phyloP scores from a whole-genome alignment of 2,888 invertebrate genomes.

The Lithosia quadra region DNA sequence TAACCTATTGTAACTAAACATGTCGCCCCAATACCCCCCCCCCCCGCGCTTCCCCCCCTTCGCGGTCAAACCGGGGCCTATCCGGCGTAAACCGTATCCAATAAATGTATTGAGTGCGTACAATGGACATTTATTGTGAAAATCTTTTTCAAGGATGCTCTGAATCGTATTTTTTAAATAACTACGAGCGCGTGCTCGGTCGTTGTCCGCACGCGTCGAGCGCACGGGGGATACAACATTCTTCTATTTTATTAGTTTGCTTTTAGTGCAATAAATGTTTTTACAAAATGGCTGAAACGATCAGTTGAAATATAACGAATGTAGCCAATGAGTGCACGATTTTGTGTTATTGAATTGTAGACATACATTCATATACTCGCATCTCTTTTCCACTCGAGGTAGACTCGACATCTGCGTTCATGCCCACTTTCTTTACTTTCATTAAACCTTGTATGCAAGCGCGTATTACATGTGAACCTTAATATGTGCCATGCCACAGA shows the following conservation, averaged over 20 bases:
- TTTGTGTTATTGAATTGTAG: neutral
- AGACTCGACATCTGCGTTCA: too few relatives aligned
- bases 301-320: neutral
- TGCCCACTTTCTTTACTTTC: too few relatives aligned
- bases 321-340: neutral
- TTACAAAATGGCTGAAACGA: neutral
- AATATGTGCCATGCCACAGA: too few relatives aligned
- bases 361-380: neutral
- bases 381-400: neutral
- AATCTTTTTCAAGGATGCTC: neutral
- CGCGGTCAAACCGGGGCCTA: too few relatives aligned
- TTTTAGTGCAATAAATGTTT: conserved; percentile 4
- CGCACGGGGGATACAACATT: neutral
- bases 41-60: too few relatives aligned
- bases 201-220: neutral
- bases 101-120: neutral
- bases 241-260: conserved; percentile 5
- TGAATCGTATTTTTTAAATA: neutral
- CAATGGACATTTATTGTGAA: neutral
- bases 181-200: neutral
- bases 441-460: too few relatives aligned
- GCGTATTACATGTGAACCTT: too few relatives aligned
- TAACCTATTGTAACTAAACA: too few relatives aligned
- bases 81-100: too few relatives aligned
- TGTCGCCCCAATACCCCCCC: too few relatives aligned